Evolutionary conservation across 1,140 invertebrate species (phyloP), one percentile per base, ranked within the genome.

Genomic region (Drosophila ficusphila): DNA sequence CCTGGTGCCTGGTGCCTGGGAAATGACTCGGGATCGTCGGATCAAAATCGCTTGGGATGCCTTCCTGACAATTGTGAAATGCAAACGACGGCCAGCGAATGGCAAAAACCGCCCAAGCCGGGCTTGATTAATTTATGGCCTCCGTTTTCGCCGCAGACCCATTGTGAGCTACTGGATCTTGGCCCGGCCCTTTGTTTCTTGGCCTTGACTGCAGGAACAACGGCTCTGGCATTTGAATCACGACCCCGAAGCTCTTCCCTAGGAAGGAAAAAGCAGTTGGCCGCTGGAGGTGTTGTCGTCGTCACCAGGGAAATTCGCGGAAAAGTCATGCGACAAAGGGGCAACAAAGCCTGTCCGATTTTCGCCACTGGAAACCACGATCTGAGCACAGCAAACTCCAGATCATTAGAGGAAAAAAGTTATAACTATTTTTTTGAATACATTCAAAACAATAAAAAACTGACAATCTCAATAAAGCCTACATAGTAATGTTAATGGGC

Each of bases 61-160:
- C 64, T 58, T 29, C 38, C 68, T 71, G 68, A 71, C 68, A 71
- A 70, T 70, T 52, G 68, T 73, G 69, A 73, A 61, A 73, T 73
- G 69, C 69, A 73, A 73, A 73, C 70, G 68, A 72, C 65, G 57
- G 51, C 71, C 54, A 60, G 44, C 41, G 53, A 39, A 51, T 33
- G 62, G 64, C 61, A 61, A 16, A 65, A 44, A 44, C 54, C 65
- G 11, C 57, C 73, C 52, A 74, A 51, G 27, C 18, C 18, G 52
- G 46, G 53, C 72, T 81, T 86, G 81, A 86, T 85, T 85, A 85
- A 85, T 85, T 85, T 85, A 85, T 85, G 54, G 81, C 68, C 75
- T 18, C 44, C 44, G 54, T 23, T 47, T 42, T 72, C 41, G 67
- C 57, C 47, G 31, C 60, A 31, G 68, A 48, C 54, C 67, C 71